Conservation (phyloP, 2,888 invertebrate genomes). For the Polyommatus icarus region DNA sequence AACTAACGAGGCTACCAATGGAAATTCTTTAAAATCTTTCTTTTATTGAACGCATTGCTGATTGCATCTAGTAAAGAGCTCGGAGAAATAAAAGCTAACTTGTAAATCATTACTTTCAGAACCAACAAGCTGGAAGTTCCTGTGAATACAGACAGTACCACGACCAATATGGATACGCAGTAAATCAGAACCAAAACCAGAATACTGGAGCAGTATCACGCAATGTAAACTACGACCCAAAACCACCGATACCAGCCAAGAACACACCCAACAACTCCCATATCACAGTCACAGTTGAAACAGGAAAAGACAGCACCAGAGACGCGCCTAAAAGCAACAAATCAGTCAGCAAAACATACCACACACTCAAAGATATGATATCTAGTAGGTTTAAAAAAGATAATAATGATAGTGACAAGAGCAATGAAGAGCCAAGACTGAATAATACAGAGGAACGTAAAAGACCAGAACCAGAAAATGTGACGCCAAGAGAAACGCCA, state of each 20-base stretch:
- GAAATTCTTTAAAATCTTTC: neutral
- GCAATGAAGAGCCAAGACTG: slow-evolving; percentile 74
- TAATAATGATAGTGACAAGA: slow-evolving; percentile 77
- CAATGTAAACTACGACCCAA: slow-evolving; percentile 68
- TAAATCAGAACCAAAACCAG: slow-evolving; percentile 66
- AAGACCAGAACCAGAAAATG: slow-evolving; percentile 66
- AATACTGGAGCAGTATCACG: slow-evolving; percentile 55
- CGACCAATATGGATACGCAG: slow-evolving; percentile 75
- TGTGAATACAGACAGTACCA: slow-evolving; percentile 77
- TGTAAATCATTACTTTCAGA: slow-evolving; percentile 55
- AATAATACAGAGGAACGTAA: slow-evolving; percentile 83
- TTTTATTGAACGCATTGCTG: neutral
- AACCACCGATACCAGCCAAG: slow-evolving; percentile 75
- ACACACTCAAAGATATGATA: slow-evolving; percentile 91
- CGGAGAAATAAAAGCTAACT: neutral
- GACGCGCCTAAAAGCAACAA: slow-evolving; percentile 81
- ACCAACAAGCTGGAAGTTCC: slow-evolving; percentile 75
- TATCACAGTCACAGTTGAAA: slow-evolving; percentile 81
- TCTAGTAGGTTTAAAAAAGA: slow-evolving; percentile 87
- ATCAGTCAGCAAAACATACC: slow-evolving; percentile 89
- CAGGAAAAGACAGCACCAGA: slow-evolving; percentile 78
- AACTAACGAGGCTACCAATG: neutral
- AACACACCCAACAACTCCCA: slow-evolving; percentile 75
- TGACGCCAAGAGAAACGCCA: slow-evolving; percentile 66
- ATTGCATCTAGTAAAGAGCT: too few relatives aligned